Evolutionary conservation across 2,113 vertebrate species (phyloP).

Genomic region (Narcine bancroftii): DNA sequence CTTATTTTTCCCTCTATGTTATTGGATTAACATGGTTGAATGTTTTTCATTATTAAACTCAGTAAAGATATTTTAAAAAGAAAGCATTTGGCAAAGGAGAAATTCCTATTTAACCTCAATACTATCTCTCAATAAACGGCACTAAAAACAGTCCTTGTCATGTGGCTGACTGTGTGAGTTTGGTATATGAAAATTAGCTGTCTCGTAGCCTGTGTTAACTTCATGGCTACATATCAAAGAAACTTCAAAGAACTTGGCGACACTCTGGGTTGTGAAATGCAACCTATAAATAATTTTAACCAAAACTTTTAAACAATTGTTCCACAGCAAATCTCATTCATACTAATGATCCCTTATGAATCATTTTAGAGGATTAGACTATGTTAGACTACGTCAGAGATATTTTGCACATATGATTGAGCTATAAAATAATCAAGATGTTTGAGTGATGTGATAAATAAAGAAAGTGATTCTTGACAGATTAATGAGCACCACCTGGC

Average conservation of each 20-base stretch:
- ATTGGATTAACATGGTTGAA: too few relatives aligned
- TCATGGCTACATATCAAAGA: background rate
- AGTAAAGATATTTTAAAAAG: too few relatives aligned
- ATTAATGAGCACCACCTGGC: background rate
- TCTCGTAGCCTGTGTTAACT: background rate
- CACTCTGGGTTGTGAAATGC: background rate
- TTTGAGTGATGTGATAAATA: background rate
- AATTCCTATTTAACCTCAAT: too few relatives aligned
- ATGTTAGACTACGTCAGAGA: background rate
- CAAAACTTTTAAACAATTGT: background rate
- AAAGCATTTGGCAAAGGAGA: too few relatives aligned
- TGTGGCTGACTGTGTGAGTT: background rate
- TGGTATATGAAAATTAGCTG: background rate
- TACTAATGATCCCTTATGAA: background rate
- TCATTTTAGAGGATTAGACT: background rate
- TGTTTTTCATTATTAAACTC: too few relatives aligned
- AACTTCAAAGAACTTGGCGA: background rate
- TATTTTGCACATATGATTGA: background rate
- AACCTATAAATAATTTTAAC: background rate
- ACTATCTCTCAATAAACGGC: background rate
- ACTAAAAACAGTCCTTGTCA: background rate
- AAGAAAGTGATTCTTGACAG: background rate
- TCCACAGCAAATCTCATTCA: background rate
- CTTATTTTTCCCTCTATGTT: too few relatives aligned
- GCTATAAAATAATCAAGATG: slow-evolving; percentile 9